Base-by-base conservation (phyloP, 2,797 vertebrate genomes). In the Spinibarbus caldwelli region DNA sequence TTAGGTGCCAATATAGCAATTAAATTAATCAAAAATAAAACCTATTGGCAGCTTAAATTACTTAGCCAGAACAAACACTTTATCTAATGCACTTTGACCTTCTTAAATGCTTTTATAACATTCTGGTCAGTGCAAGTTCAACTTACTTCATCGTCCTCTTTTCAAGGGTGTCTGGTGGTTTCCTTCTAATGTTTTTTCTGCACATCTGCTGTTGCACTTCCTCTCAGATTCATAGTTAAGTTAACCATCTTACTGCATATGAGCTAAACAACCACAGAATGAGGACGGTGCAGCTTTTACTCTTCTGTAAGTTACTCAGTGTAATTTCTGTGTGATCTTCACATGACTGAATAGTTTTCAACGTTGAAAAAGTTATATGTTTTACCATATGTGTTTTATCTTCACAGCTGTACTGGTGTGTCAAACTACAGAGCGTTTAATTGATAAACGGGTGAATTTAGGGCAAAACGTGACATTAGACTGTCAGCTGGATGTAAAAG, bases 401-500 rank as follows among this genome's bases (percentile, higher is more conserved):
- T 29, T 14, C 23, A 38, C 79, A 73, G 70, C 5, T 64, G 3
- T 68, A 0, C 31, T 77, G 31, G 14, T 76, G 36, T 29, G 54
- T 80, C 10, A 11, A 31, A n/a, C 72, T 31, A 54, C 70, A 10
- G 45, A 11, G n/a, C 1, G 36, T 36, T 82, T 73, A 26, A 26
- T 0, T 6, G 6, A 76, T 29, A 59, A 9, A 67, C 5, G 0
- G 2, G 71, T 81, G 57, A 34, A 68, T 41, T 68, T 81, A 43
- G 78, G 71, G 0, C 0, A 8, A 45, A 81, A 57, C 0, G 21
- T 86, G 29, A 81, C 78, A 45, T 67, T 86, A 43, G 52, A 68
- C n/a, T 86, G 78, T 45, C 19, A 1, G 7, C 2, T 68, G 36
- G 21, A 0, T 15, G 1, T 54, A 3, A 0, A 78, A 68, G 0